phyloP scores from a whole-genome alignment of 2,113 vertebrate genomes.

The Hippocampus comes region DNA sequence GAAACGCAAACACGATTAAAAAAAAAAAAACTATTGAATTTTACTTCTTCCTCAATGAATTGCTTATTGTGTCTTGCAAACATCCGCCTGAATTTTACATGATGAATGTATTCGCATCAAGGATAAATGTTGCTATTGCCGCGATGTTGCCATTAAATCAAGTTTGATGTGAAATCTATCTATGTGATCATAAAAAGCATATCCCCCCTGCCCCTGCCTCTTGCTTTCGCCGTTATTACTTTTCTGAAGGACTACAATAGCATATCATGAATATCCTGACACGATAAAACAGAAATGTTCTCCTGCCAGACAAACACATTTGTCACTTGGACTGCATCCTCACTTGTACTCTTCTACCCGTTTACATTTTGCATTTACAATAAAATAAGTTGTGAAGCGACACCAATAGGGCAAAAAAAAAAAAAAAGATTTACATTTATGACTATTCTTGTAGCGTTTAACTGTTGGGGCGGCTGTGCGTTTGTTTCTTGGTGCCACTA shows the following conservation, averaged over 20 bases:
- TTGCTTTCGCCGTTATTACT: not conserved
- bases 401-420: not conserved
- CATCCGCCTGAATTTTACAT: not conserved
- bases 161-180: not conserved
- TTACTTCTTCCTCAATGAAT: not conserved
- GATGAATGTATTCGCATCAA: not conserved
- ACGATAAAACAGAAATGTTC: not conserved
- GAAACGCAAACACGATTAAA: too few relatives aligned
- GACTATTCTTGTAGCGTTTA: slow-evolving; percentile 6
- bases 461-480: slow-evolving; percentile 19
- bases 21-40: too few relatives aligned
- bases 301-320: not conserved
- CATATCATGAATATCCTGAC: not conserved
- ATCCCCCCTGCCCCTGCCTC: too few relatives aligned
- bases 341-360: not conserved
- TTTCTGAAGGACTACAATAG: not conserved
- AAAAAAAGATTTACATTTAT: not conserved
- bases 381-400: not conserved
- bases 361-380: not conserved
- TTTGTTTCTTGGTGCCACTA: slow-evolving; percentile 43
- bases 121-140: not conserved
- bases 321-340: too few relatives aligned
- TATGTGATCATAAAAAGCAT: not conserved
- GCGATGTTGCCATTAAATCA: not conserved
- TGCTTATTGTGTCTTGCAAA: not conserved